Conservation (phyloP, 2,888 invertebrate species). For the Phalera bucephala region DNA sequence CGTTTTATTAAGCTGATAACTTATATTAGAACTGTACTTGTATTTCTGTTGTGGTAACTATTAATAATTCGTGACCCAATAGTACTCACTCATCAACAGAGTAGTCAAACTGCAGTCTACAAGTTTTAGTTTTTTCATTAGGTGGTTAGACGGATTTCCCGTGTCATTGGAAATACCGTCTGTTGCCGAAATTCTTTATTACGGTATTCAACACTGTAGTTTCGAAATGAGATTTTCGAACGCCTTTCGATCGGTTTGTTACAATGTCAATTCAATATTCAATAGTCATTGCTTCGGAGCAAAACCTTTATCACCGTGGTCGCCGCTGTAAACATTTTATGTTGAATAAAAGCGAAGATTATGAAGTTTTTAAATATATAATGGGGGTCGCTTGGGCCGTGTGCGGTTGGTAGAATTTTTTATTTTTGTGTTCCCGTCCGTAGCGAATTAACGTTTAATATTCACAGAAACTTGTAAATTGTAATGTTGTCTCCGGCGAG, state of each 20-base stretch:
- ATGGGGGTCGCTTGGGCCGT: conserved; percentile 26
- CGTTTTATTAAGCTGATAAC: no score
- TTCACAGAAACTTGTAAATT: conserved; percentile 50
- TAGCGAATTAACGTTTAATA: conserved; percentile 64
- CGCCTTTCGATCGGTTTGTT: conserved; percentile 26
- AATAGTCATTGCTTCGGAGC: conserved; percentile 14
- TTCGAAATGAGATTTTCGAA: conserved; percentile 7
- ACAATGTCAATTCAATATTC: conserved; percentile 29
- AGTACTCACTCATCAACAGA: conserved; percentile 45
- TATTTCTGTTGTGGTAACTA: conserved; percentile 45
- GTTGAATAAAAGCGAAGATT: neutral
- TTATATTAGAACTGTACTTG: neutral
- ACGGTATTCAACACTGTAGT: conserved; percentile 14
- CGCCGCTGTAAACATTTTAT: conserved; percentile 4
- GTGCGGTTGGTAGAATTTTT: conserved; percentile 52
- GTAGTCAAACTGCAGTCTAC: conserved; percentile 10
- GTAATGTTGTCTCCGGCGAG: conserved; percentile 23
- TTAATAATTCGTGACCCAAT: conserved; percentile 33
- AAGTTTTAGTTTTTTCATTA: neutral
- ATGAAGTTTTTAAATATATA: conserved; percentile 1
- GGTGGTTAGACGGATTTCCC: conserved; percentile 6
- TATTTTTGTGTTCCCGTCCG: conserved; percentile 78
- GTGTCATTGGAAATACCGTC: no score
- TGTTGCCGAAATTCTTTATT: conserved; percentile 4
- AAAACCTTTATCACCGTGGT: conserved; percentile 7